Evolutionary conservation across 2,797 vertebrate genomes (phyloP).

Genomic region (Zenarchopterus dispar): DNA sequence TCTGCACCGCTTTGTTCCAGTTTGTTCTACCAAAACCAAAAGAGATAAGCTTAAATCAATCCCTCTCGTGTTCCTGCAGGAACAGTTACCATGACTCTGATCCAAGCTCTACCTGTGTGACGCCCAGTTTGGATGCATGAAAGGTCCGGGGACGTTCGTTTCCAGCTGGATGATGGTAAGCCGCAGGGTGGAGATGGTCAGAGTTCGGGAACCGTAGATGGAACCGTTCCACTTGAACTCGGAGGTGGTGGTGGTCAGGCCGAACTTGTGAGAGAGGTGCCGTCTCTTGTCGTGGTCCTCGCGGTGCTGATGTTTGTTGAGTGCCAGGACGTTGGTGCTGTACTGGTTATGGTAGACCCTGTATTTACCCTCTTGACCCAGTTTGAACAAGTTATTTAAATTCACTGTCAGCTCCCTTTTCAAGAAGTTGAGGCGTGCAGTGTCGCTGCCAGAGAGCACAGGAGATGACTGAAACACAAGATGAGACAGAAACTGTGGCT

Average conservation of each 20-base stretch:
- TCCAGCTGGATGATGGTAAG: conserved; percentile 97
- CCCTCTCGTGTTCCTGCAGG: neutral
- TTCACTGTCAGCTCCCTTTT: conserved; percentile 88
- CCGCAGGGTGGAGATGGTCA: conserved; percentile 93
- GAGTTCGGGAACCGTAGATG: conserved; percentile 92
- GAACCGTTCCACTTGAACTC: conserved; percentile 99
- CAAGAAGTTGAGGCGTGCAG: conserved; percentile 79
- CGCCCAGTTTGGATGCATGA: conserved; percentile 98
- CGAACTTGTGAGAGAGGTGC: conserved; percentile 98
- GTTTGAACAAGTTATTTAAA: conserved; percentile 90
- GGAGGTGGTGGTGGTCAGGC: conserved; percentile 90
- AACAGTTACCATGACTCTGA: neutral
- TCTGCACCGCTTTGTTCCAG: conserved; percentile 99
- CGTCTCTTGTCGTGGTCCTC: conserved; percentile 98
- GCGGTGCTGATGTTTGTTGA: conserved; percentile 98
- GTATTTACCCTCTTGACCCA: conserved; percentile 96
- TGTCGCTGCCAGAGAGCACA: conserved; percentile 82
- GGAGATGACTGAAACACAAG: conserved; percentile 83
- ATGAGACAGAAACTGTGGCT: neutral
- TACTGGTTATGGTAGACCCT: conserved; percentile 97
- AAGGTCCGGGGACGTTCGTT: conserved; percentile 92
- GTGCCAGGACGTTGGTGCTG: conserved; percentile 93
- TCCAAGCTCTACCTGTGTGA: conserved; percentile 89
- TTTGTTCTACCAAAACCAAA: conserved; percentile 84
- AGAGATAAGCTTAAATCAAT: neutral